Base-by-base conservation (phyloP, 2,113 vertebrate species). In the Etia nguti region DNA sequence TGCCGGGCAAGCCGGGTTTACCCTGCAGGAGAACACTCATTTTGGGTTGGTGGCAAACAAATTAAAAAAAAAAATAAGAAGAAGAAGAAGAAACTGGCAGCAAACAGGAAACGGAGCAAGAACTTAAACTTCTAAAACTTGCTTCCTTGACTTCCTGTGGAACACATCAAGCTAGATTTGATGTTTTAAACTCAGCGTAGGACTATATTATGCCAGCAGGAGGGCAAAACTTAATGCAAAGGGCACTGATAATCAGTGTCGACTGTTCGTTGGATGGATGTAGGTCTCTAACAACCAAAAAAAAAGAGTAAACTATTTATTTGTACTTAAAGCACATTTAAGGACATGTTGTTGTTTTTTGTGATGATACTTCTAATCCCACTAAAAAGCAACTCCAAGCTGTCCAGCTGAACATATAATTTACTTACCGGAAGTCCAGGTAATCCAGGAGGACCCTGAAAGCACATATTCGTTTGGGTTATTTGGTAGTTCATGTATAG, bases 371-470 rank as follows among this genome's bases (percentile, higher is more conserved):
- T 34, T 34, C 6, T 34, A 34, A 34, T 34, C 34, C 6, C 7
- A 34, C 34, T 8, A 8, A 34, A 34, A 34, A 34, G 34, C 34
- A 34, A 34, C 34, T 2, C 1, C 65, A 15, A 46, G 12, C 38
- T 10, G 24, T 73, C 38, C 65, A 46, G 12, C 22, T 46, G 38
- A 73, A 46, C 1, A 4, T 24, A 31, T 59, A 59, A 9, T 41
- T 68, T 79, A 92, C 96, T 95, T 90, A 97, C 96, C 2, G 94
- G 93, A 24, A 95, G 87, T 92, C 96, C 96, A 80, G 96, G 96
- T n/a, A 92, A 13, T 34, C 96, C 96, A 85, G 96, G 92, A 84
- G 92, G 90, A 87, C 96, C 96, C 96, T 97, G 83, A 85, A 92
- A 95, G 43, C 5, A 83, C 75, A 93, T 2, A 88, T 59, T 34